Evolutionary conservation across 2,797 vertebrate species (phyloP).

Genomic region (Choloepus didactylus): DNA sequence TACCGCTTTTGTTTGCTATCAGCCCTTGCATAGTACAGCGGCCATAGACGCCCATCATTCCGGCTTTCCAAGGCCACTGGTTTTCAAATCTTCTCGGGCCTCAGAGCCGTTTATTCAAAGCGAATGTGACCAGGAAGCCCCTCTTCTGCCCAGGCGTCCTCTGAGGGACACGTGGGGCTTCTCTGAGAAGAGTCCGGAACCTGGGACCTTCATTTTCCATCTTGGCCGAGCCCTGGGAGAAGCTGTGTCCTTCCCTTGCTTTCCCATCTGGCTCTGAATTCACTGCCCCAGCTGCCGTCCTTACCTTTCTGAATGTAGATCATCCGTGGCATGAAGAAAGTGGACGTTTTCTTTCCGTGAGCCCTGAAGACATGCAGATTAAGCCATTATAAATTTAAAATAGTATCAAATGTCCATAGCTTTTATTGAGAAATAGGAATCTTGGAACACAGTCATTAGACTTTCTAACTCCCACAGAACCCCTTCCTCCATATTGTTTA

Average conservation of each 20-base stretch:
- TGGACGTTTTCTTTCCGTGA: not conserved
- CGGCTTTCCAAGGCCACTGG: not conserved
- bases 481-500: not conserved
- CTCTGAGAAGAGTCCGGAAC: not conserved
- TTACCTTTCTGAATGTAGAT: not conserved
- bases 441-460: not conserved
- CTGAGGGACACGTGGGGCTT: not conserved
- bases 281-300: not conserved
- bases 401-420: not conserved
- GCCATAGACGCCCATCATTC: not conserved
- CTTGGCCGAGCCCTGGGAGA: not conserved
- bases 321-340: not conserved
- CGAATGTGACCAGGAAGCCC: not conserved
- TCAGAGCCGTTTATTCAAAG: not conserved
- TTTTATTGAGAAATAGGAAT: not conserved
- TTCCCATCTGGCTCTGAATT: rapidly evolving
- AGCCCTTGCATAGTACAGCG: no score
- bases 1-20: no score
- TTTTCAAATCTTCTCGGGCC: not conserved
- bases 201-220: not conserved
- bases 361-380: not conserved
- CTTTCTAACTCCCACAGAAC: not conserved
- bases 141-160: not conserved
- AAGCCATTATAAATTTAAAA: slow-evolving; percentile 7
- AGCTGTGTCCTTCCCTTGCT: no score